Percentiles rank a stretch among this genome's conserved stretches.
phyloP scores from a whole-genome alignment of 2,888 invertebrate species.

The Xylocampa areola region DNA sequence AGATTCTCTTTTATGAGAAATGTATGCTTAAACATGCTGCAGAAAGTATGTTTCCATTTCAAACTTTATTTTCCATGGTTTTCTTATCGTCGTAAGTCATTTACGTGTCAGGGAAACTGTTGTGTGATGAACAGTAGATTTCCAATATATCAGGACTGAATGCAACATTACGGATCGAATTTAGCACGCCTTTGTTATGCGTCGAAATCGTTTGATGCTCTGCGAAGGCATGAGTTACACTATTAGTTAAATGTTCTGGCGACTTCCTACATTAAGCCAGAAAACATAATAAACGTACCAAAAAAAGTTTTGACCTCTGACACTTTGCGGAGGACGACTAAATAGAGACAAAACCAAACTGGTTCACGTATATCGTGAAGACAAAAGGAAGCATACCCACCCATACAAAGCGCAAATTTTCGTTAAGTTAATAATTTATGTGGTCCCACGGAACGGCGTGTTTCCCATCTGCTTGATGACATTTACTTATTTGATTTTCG shows the following conservation, averaged over 20 bases:
- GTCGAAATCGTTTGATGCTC: slow-evolving; percentile 25
- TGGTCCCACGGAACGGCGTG: neutral
- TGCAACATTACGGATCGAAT: slow-evolving; percentile 27
- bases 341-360: slow-evolving; percentile 26
- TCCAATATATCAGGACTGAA: slow-evolving; percentile 25
- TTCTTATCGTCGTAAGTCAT: neutral
- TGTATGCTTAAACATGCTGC: too few relatives aligned
- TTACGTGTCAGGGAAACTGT: slow-evolving; percentile 18
- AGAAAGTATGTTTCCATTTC: neutral
- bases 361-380: slow-evolving; percentile 20
- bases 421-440: slow-evolving; percentile 27
- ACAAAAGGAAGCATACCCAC: slow-evolving; percentile 3
- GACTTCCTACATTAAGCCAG: neutral
- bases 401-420: slow-evolving; percentile 9
- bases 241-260: slow-evolving; percentile 20
- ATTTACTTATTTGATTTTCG: slow-evolving; percentile 16
- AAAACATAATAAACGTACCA: slow-evolving; percentile 12
- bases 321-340: slow-evolving; percentile 34
- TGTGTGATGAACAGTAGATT: slow-evolving; percentile 30
- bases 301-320: slow-evolving; percentile 22
- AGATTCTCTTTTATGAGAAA: too few relatives aligned
- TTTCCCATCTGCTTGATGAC: slow-evolving; percentile 3
- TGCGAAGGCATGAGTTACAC: slow-evolving; percentile 13
- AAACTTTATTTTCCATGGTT: too few relatives aligned
- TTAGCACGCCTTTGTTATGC: slow-evolving; percentile 27